Evolutionary conservation across 1,140 invertebrate species (phyloP).

Genomic region (Phocides pigmalion): DNA sequence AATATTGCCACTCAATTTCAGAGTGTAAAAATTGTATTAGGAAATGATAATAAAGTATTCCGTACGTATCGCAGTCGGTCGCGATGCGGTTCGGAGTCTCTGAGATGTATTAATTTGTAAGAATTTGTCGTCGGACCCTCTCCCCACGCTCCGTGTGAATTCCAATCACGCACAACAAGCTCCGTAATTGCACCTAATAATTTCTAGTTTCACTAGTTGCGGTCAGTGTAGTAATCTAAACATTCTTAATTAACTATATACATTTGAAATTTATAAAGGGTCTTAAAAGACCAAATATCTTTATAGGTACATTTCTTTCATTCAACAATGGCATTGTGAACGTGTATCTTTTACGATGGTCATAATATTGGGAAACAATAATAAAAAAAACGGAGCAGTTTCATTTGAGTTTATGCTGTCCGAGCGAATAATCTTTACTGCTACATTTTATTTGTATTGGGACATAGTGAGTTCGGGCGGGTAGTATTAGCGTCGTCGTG

Average conservation of each 20-base stretch:
- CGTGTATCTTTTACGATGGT: constrained; percentile 47
- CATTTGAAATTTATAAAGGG: neutral
- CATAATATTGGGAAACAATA: constrained; percentile 49
- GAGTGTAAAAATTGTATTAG: constrained; percentile 51
- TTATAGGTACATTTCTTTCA: neutral
- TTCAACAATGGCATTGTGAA: constrained; percentile 18
- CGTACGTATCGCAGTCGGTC: constrained; percentile 66
- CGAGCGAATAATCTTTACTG: constrained; percentile 63
- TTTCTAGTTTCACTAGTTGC: constrained; percentile 60
- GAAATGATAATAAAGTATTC: constrained; percentile 76
- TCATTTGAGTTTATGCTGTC: constrained; percentile 64
- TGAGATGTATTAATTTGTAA: constrained; percentile 83
- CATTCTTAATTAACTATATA: constrained; percentile 22
- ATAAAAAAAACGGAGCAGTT: constrained; percentile 60
- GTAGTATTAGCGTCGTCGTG: constrained; percentile 58
- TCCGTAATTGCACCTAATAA: constrained; percentile 82
- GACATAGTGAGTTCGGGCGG: constrained; percentile 44
- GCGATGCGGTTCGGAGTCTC: constrained; percentile 52
- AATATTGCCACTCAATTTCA: constrained; percentile 44
- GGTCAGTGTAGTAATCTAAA: constrained; percentile 30
- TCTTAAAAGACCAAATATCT: constrained; percentile 6
- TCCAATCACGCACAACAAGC: constrained; percentile 82
- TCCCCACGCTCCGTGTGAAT: constrained; percentile 60
- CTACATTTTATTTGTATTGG: constrained; percentile 65
- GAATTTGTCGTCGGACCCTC: constrained; percentile 79